Evolutionary conservation across 2,888 invertebrate genomes (phyloP).

Genomic region (Yponomeuta cagnagella): DNA sequence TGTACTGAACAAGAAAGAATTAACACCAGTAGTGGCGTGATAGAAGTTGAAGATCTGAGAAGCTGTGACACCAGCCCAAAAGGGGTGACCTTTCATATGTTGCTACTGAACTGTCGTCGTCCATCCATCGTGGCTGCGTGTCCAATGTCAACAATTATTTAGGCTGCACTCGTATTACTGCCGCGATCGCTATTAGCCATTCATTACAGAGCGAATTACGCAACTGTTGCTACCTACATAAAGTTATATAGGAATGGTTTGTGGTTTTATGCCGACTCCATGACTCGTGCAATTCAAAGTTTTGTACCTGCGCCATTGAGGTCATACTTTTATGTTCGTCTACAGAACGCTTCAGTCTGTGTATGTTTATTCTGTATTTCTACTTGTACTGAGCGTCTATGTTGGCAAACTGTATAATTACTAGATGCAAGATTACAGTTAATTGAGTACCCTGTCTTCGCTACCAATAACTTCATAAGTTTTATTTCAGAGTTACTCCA

Average conservation of each 20-base stretch:
- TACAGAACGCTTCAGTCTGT: too few species aligned
- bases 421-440: background rate
- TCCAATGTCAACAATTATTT: conserved; percentile 3
- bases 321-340: too few species aligned
- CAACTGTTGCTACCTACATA: background rate
- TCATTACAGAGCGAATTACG: background rate
- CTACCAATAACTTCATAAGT: background rate
- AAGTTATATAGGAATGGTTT: background rate
- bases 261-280: background rate
- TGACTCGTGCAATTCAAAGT: background rate
- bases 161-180: conserved; percentile 1
- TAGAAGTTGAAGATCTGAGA: too few species aligned
- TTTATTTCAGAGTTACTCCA: background rate
- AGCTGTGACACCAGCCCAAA: background rate
- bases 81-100: background rate
- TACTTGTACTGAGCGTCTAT: too few species aligned
- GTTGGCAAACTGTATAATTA: background rate
- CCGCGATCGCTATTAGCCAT: conserved; percentile 1
- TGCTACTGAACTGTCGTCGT: background rate
- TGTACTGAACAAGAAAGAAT: too few species aligned
- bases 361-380: too few species aligned
- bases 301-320: background rate
- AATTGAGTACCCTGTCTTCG: background rate
- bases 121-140: background rate
- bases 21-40: too few species aligned